Conservation (phyloP, 2,797 vertebrate species). For the Threskiornis aethiopicus region DNA sequence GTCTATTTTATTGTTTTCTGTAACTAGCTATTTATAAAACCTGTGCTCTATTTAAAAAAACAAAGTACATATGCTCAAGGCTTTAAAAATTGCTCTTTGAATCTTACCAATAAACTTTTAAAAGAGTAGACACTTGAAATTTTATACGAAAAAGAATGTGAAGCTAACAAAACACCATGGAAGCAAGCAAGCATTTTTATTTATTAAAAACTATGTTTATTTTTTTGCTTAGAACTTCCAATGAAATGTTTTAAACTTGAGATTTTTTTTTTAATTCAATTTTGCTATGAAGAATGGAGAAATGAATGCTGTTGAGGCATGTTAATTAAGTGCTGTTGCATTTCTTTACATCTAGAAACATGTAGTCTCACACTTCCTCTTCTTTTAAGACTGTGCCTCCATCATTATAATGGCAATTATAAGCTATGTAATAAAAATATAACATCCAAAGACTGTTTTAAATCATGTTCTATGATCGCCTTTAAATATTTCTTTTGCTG, state of each 20-base stretch:
- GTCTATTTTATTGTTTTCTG: conserved; percentile 63
- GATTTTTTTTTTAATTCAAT: background rate
- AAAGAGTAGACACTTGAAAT: background rate
- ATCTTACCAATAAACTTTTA: background rate
- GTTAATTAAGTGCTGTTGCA: conserved; percentile 20
- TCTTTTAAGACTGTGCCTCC: conserved; percentile 59
- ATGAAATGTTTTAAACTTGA: background rate
- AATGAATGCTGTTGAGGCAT: conserved; percentile 13
- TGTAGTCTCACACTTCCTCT: conserved; percentile 13
- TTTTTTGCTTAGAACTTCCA: conserved; percentile 32
- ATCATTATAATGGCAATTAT: conserved; percentile 38
- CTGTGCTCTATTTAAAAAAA: conserved; percentile 62
- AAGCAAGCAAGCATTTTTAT: background rate
- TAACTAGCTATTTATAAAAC: conserved; percentile 59
- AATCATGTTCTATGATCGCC: background rate
- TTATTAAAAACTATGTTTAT: background rate
- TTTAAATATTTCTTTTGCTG: background rate
- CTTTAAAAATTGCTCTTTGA: background rate
- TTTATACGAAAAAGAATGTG: background rate
- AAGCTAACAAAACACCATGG: background rate
- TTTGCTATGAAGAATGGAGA: conserved; percentile 4
- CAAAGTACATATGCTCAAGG: background rate
- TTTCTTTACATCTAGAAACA: conserved; percentile 3
- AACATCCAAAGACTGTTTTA: background rate
- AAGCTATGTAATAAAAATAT: conserved; percentile 46